Conservation (phyloP, 1,140 invertebrate genomes). For the Ctenoplectra terminalis region DNA sequence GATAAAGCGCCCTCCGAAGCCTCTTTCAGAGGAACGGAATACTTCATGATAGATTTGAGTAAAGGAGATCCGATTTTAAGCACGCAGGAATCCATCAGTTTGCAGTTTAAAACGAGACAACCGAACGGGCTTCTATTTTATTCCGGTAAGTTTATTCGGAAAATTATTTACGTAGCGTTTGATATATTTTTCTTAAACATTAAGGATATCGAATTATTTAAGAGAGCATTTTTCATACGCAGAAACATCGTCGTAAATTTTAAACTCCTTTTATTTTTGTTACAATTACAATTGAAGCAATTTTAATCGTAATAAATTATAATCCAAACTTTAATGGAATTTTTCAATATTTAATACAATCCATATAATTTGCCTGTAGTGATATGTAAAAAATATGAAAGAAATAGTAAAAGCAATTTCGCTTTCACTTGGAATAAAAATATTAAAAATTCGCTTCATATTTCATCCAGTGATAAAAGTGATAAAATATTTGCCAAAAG, state of each 20-base stretch:
- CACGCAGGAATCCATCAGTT: conserved; percentile 93
- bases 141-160: conserved; percentile 88
- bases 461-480: too few relatives aligned
- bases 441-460: too few relatives aligned
- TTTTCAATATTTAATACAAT: too few relatives aligned
- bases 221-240: background rate
- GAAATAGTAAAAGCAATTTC: too few relatives aligned
- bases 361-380: too few relatives aligned
- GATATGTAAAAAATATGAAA: too few relatives aligned
- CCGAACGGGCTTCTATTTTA: conserved; percentile 96
- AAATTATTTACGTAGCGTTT: background rate
- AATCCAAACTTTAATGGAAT: too few relatives aligned
- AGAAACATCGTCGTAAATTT: background rate
- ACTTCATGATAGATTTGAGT: conserved; percentile 94
- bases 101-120: conserved; percentile 96
- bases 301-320: too few relatives aligned
- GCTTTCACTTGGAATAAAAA: too few relatives aligned
- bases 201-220: background rate
- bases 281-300: too few relatives aligned
- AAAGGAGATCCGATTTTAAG: conserved; percentile 93
- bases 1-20: conserved; percentile 96
- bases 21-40: conserved; percentile 95
- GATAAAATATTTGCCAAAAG: too few relatives aligned
- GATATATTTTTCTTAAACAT: accelerated
- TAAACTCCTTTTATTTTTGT: background rate